phyloP scores from a whole-genome alignment of 2,888 invertebrate species.

The Metopia argyrocephala region DNA sequence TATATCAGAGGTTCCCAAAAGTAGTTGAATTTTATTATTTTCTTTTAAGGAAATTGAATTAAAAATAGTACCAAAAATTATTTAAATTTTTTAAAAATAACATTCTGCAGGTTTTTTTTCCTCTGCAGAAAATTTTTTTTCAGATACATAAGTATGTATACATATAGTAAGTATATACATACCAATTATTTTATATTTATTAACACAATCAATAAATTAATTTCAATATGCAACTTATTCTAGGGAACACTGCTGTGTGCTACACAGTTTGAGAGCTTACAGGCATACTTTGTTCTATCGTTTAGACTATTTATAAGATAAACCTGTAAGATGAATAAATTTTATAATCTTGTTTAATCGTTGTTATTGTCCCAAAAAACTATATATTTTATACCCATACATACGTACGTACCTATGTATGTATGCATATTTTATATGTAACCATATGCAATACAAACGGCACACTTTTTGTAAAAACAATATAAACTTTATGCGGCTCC shows the following conservation, averaged over 20 bases:
- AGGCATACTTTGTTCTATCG: slow-evolving; percentile 43
- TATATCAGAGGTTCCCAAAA: background rate
- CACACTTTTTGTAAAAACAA: background rate
- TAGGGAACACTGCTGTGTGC: too few relatives aligned
- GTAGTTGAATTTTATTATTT: too few relatives aligned
- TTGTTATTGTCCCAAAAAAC: background rate
- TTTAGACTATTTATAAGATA: slow-evolving; percentile 38
- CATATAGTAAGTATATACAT: too few relatives aligned
- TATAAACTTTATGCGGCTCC: background rate
- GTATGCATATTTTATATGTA: background rate
- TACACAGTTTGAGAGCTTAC: background rate
- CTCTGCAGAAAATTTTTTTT: background rate
- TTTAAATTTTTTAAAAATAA: too few relatives aligned
- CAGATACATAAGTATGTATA: background rate
- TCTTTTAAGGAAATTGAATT: too few relatives aligned
- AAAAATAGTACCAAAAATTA: too few relatives aligned
- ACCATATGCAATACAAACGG: background rate
- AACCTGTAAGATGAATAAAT: slow-evolving; percentile 41
- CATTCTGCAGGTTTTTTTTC: too few relatives aligned
- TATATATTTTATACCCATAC: slow-evolving; percentile 30
- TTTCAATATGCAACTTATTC: too few relatives aligned
- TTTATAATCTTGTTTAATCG: background rate
- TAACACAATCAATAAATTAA: background rate
- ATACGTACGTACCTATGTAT: too few relatives aligned
- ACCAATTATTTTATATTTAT: background rate